phyloP scores from a whole-genome alignment of 2,888 invertebrate genomes.

The Ethmia dodecea region DNA sequence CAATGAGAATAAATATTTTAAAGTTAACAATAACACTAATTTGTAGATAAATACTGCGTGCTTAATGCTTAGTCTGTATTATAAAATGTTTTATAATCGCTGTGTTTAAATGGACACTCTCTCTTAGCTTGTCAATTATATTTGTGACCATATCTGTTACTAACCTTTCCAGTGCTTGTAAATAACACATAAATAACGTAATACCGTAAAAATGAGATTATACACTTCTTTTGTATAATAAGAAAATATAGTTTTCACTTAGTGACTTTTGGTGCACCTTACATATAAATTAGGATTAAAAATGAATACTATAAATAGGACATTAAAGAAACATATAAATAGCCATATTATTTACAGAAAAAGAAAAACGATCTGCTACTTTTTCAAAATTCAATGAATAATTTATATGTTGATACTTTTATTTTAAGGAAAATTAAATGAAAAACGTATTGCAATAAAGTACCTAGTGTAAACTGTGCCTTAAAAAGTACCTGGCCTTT shows the following conservation, averaged over 20 bases:
- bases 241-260: slow-evolving; percentile 25
- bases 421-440: slow-evolving; percentile 15
- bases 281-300: slow-evolving; percentile 3
- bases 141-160: slow-evolving; percentile 33
- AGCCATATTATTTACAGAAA: slow-evolving; percentile 57
- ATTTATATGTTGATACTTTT: slow-evolving; percentile 1
- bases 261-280: slow-evolving; percentile 42
- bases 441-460: slow-evolving; percentile 34
- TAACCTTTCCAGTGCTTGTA: slow-evolving; percentile 49
- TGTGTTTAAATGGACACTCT: no score
- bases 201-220: slow-evolving; percentile 41
- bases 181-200: slow-evolving; percentile 49
- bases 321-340: slow-evolving; percentile 33
- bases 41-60: no score
- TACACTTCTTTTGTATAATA: slow-evolving; percentile 5
- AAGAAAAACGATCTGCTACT: slow-evolving; percentile 21
- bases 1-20: no score
- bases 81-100: no score
- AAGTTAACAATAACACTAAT: no score
- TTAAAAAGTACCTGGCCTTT: slow-evolving; percentile 41
- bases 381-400: slow-evolving; percentile 4
- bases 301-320: slow-evolving; percentile 5
- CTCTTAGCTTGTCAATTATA: no score
- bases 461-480: slow-evolving; percentile 36
- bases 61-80: no score